Percentiles rank a stretch among this genome's conserved stretches.
These are phyloP conservation scores for Leptestheria dahalacensis DNA, from an alignment of 1,140 invertebrate species.

Conservation along the genomic window DNA sequence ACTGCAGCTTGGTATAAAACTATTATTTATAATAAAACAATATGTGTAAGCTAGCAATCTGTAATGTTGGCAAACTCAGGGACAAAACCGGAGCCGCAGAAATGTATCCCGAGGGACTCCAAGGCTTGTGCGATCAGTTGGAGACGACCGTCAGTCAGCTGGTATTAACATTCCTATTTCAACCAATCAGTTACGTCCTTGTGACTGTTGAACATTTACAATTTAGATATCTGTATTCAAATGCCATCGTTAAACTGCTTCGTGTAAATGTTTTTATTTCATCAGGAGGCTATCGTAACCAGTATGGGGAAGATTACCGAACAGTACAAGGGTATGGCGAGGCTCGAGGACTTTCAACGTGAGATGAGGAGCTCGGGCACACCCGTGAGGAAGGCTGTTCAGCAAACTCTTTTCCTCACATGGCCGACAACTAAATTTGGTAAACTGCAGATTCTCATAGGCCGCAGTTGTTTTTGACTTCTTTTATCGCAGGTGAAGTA, in stretches of 20 bases:
- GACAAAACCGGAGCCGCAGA: neutral
- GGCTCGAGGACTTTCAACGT: neutral
- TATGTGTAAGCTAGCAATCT: neutral
- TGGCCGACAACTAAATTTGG: slow-evolving; percentile 5
- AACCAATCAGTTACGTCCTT: too few species aligned
- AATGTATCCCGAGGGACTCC: neutral
- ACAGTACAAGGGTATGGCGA: neutral
- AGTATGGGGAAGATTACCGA: slow-evolving; percentile 1
- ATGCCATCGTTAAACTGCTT: neutral
- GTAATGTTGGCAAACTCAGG: neutral
- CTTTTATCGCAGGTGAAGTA: neutral
- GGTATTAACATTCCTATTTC: neutral
- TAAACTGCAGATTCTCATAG: neutral
- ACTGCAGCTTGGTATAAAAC: neutral
- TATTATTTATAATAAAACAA: neutral
- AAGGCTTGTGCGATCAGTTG: neutral
- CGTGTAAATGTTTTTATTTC: neutral
- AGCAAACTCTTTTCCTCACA: neutral
- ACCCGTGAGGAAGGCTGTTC: neutral
- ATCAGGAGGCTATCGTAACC: neutral
- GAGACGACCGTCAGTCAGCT: neutral
- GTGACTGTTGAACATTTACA: too few species aligned
- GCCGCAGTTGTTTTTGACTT: neutral
- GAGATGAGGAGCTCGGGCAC: neutral
- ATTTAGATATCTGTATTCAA: too few species aligned